Evolutionary conservation across 1,140 invertebrate genomes (phyloP).

Genomic region (Drosophila parabipectinata): DNA sequence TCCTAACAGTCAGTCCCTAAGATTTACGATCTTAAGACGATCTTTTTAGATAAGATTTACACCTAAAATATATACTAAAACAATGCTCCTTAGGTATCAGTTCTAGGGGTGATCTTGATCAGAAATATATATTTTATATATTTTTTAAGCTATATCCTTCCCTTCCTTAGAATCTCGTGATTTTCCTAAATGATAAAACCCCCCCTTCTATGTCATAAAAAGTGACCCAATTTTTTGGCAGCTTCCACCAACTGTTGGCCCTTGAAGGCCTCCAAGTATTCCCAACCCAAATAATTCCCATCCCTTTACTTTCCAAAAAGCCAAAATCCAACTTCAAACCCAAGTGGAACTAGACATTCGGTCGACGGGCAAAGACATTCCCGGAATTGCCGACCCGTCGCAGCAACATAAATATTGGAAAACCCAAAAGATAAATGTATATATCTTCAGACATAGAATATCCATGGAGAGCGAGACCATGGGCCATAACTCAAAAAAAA

Average conservation of each 20-base stretch:
- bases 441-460: constrained; percentile 23
- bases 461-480: constrained; percentile 27
- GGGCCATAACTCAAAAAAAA: constrained; percentile 57
- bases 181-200: neutral
- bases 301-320: neutral
- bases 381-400: constrained; percentile 60
- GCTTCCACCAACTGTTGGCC: constrained; percentile 1
- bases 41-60: too few species aligned
- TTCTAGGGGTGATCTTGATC: too few species aligned
- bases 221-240: neutral
- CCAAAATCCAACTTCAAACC: constrained; percentile 8
- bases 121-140: neutral
- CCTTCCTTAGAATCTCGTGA: too few species aligned
- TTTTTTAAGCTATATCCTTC: too few species aligned
- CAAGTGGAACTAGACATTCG: constrained; percentile 66
- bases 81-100: too few species aligned
- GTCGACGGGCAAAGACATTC: constrained; percentile 65
- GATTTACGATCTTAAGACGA: too few species aligned
- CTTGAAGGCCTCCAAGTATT: neutral
- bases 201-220: neutral
- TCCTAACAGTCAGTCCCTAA: too few species aligned
- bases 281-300: neutral
- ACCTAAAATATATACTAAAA: too few species aligned
- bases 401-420: constrained; percentile 49
- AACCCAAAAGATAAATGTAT: constrained; percentile 34